phyloP scores from a whole-genome alignment of 2,113 vertebrate species.

The Atrichornis clamosus region DNA sequence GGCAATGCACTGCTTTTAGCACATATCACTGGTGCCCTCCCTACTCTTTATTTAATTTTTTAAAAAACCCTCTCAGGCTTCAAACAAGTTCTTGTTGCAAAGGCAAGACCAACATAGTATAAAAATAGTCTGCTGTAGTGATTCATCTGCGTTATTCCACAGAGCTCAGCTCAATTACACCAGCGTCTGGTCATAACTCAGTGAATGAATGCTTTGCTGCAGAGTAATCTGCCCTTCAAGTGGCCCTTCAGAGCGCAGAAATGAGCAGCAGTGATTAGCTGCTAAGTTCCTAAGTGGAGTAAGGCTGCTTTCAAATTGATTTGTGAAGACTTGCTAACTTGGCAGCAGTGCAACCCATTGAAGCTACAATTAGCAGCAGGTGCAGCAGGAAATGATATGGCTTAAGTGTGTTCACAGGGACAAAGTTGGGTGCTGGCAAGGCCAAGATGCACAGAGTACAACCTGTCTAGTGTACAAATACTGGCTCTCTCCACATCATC shows the following conservation, averaged over 20 bases:
- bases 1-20: background rate
- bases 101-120: background rate
- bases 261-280: slow-evolving; percentile 64
- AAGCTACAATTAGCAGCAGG: slow-evolving; percentile 63
- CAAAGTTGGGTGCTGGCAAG: slow-evolving; percentile 22
- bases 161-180: slow-evolving; percentile 58
- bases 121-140: slow-evolving; percentile 56
- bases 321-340: slow-evolving; percentile 65
- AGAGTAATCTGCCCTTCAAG: slow-evolving; percentile 65
- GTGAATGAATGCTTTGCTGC: slow-evolving; percentile 59
- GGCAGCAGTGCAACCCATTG: slow-evolving; percentile 57
- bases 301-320: slow-evolving; percentile 63
- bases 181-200: slow-evolving; percentile 49
- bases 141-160: slow-evolving; percentile 56
- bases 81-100: slow-evolving; percentile 34
- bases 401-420: slow-evolving; percentile 16
- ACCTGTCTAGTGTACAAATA: background rate
- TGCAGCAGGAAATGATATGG: slow-evolving; percentile 35
- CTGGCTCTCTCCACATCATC: background rate
- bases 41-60: background rate
- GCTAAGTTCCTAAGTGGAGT: slow-evolving; percentile 60
- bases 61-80: background rate
- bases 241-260: slow-evolving; percentile 61
- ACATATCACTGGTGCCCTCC: background rate
- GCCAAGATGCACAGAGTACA: background rate